Evolutionary conservation across 2,113 vertebrate genomes (phyloP).

Genomic region (Campylomormyrus numenius): DNA sequence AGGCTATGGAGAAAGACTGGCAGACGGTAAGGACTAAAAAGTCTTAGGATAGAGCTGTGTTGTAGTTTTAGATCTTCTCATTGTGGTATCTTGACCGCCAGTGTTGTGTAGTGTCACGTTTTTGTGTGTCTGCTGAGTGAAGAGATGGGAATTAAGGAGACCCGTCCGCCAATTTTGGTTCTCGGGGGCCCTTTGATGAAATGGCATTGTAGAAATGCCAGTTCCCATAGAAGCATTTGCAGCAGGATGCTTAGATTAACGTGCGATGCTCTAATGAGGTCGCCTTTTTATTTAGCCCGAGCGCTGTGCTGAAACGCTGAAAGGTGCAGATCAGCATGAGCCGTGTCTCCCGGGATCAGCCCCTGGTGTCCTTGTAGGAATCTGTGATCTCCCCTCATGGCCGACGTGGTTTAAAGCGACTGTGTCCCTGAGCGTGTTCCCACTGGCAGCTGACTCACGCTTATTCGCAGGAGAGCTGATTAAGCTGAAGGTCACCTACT

Average conservation of each 20-base stretch:
- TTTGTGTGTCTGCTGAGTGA: not conserved
- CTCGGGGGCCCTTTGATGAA: not conserved
- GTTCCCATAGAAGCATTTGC: not conserved
- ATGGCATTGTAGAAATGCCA: not conserved
- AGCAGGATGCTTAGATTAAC: not conserved
- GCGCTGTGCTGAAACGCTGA: not conserved
- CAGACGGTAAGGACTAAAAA: constrained; percentile 22
- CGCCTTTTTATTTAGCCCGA: constrained; percentile 3
- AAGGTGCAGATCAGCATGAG: not conserved
- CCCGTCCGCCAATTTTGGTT: not conserved
- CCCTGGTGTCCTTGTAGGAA: not conserved
- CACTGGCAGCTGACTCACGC: not conserved
- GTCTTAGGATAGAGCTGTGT: not conserved
- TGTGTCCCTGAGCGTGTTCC: not conserved
- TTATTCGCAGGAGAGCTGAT: not conserved
- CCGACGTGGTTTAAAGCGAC: not conserved
- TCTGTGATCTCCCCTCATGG: not conserved
- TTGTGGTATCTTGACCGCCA: not conserved
- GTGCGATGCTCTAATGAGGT: not conserved
- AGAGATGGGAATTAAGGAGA: not conserved
- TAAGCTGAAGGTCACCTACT: not conserved
- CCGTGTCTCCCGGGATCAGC: not conserved
- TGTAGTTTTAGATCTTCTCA: not conserved
- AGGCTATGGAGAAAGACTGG: constrained; percentile 27
- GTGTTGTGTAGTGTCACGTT: not conserved